Base-by-base conservation (phyloP, 2,113 vertebrate species). In the Notothenia rossii region DNA sequence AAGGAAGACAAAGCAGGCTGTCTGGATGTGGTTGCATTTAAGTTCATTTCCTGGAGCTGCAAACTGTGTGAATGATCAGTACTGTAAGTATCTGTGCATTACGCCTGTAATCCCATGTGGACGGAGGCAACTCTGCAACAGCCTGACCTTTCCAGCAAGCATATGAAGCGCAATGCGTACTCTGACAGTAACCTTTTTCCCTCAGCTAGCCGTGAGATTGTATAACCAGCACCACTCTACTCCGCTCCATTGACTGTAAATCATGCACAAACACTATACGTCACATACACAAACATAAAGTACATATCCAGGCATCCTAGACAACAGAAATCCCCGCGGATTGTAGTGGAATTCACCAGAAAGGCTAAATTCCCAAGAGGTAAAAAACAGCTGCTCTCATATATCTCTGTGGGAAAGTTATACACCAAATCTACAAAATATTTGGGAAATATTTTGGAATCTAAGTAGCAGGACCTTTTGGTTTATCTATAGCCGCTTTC, bases 121-220 rank as follows among this genome's bases (percentile, higher is more conserved):
- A 71, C 17, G 10, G 70, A 49, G 40, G 58, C 33, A 64, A 73
- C 67, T 66, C 85, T 83, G 75, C 8, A 75, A 64, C 64, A 63
- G 46, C n/a, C 46, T 82, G 71, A 87, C 86, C 86, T 92, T 91
- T 84, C 7, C 63, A 8, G 18, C 51, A 59, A 75, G 72, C 20
- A 13, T 22, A 79, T 75, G 79, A 83, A 87, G 75, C 60, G 74
- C 72, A 76, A 76, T 79, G 54, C 60, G 17, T 86, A 61, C 70
- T 75, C 63, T 68, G 77, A 72, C 59, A 58, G 72, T 59, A 86
- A 89, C 79, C 77, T 69, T 88, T 86, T 40, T 81, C 77, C 82
- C 61, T 45, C 72, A 33, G 54, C 36, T 22, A 25, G 46, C 65
- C 64, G 69, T 64, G 40, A 77, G 54, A 71, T 45, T 66, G 75